Evolutionary conservation across 2,113 vertebrate species (phyloP), one percentile per base, ranked within the genome.

Genomic region (Cyanoliseus patagonus): DNA sequence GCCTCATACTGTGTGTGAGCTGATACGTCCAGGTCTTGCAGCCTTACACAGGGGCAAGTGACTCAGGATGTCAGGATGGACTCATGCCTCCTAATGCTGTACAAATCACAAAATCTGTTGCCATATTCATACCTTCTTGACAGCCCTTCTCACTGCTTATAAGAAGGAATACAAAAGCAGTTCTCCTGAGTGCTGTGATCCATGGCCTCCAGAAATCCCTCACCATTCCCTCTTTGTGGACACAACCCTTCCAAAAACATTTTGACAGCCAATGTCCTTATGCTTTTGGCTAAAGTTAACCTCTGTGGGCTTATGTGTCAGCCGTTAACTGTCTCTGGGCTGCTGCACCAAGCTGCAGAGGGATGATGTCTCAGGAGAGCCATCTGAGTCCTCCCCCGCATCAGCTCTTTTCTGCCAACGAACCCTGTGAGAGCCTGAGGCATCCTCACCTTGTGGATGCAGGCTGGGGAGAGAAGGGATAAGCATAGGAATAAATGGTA

Each of bases 261-360:
- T 90, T 88, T 80, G 59, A 66, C 75, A 80, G 83, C 47, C 52
- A 55, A 20, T 52, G 46, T 77, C 75, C 13, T 80, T 88, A 88
- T 69, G 83, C 22, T 80, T 92, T 85, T 80, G 49, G 49, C 86
- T 93, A 86, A 92, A 96, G 92, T 88, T 90, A 92, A 59, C 52
- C 47, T 93, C 74, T 4, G 37, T 86, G 70, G 89, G 89, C 24
- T 91, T 87, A 79, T 69, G 74, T 91, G 81, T 73, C 76, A 94
- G 78, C 84, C 74, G 69, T 94, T 82, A 78, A 52, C 57, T 1
- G 1, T 95, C 47, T 89, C 91, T 64, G 66, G 69, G 67, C 70
- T 85, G 66, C 90, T 79, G 6, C 83, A 75, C 70, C 84, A 89
- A 94, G 74, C 63, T 95, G 59, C 81, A 85, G 83, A 86, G 76